Base-by-base conservation (phyloP, 2,888 invertebrate species). In the Platycnemis pennipes region DNA sequence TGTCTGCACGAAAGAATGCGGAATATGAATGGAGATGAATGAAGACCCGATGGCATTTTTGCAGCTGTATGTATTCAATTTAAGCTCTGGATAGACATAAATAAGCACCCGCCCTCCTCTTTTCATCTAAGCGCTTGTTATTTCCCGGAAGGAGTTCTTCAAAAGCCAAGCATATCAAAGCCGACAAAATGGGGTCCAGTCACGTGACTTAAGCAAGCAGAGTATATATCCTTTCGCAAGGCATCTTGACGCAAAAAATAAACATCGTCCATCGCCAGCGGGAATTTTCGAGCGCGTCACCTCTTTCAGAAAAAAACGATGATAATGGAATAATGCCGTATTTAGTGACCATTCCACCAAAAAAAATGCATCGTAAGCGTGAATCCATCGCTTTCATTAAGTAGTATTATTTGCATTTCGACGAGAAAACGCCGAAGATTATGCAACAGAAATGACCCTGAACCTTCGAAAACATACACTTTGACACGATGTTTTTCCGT, bases 61-160 rank as follows among this genome's bases (percentile, higher is more conserved):
- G 77, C 77, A 77, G 77, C 77, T 77, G 77, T 2, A 77, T 77
- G 77, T 31, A 77, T 77, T 77, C 77, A 77, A 37, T 77, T 77
- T 77, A 37, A 77, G 77, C 31, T 31, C n/a, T 11, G 37, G 37
- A 8, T 37, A 37, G 77, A 37, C 77, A 77, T 37, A 77, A 11
- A 77, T 77, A 77, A 37, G n/a, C n/a, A 16, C 19, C 19, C n/a
- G n/a, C 37, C 31, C 77, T 7, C 37, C 37, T 37, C 77, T 37
- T 77, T 77, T 77, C 77, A 77, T 77, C 77, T 16, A 37, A 31
- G n/a, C 37, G 37, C 77, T 37, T 77, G 37, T 37, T 77, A 77
- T 77, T 77, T 77, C 77, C 77, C 77, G 77, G 77, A 77, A 37
- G 77, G 77, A 77, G 77, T 77, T 77, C 37, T 77, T 77, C 77